These are phyloP conservation scores for Mesopsocus fuscifrons DNA, from an alignment of 2,888 invertebrate genomes.

Conservation along the genomic window DNA sequence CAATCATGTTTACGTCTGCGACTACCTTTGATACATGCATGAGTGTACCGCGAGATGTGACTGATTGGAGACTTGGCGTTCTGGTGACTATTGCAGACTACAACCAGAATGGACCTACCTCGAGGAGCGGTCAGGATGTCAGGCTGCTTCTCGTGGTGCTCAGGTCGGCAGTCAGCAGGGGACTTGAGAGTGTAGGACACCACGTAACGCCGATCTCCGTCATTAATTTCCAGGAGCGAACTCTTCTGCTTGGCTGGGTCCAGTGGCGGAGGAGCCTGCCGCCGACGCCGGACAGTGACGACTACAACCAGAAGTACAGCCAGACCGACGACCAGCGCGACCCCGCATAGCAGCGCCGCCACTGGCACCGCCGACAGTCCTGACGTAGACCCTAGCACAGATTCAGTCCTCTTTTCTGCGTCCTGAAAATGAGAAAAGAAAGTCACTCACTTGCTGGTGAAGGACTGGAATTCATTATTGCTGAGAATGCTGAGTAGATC, in stretches of 20 bases:
- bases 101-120: constrained; percentile 25
- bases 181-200: constrained; percentile 72
- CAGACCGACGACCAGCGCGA: constrained; percentile 41
- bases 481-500: no score
- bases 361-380: constrained; percentile 51
- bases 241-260: constrained; percentile 31
- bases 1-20: no score
- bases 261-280: constrained; percentile 23
- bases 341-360: constrained; percentile 45
- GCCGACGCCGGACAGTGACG: constrained; percentile 38
- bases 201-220: constrained; percentile 56
- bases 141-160: constrained; percentile 34
- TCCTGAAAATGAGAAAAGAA: constrained; percentile 25
- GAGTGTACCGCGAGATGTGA: no score
- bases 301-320: constrained; percentile 42
- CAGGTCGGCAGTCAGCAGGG: constrained; percentile 28
- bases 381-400: constrained; percentile 23
- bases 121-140: constrained; percentile 62
- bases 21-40: no score
- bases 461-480: no score
- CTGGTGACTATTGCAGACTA: no score
- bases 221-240: constrained; percentile 52
- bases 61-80: no score
- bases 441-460: no score
- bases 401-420: constrained; percentile 61